These are phyloP conservation scores for Calidris pygmaea DNA, from an alignment of 2,113 vertebrate species.

Conservation along the genomic window DNA sequence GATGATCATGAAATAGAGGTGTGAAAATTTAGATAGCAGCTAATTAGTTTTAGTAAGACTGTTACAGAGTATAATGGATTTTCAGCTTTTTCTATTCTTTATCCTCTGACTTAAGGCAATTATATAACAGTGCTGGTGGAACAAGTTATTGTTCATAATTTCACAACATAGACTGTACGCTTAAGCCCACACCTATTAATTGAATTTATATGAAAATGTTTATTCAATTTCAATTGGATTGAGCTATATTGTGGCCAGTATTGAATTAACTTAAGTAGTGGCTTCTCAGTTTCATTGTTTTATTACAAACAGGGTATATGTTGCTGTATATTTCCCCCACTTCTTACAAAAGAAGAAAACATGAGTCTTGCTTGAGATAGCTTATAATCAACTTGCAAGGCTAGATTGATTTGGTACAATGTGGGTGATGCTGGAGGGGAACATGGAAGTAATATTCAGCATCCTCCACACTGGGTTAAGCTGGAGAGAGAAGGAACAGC, in stretches of 20 bases:
- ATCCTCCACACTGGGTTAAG: background rate
- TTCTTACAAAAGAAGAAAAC: background rate
- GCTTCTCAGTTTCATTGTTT: conserved; percentile 11
- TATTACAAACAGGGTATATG: background rate
- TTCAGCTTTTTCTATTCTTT: conserved; percentile 69
- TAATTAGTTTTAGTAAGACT: conserved; percentile 77
- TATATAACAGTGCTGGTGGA: conserved; percentile 61
- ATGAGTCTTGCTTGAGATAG: background rate
- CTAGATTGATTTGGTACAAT: background rate
- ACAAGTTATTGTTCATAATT: conserved; percentile 72
- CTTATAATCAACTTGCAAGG: background rate
- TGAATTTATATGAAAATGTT: conserved; percentile 73
- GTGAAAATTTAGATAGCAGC: conserved; percentile 78
- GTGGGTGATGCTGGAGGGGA: background rate
- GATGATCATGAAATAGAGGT: conserved; percentile 70
- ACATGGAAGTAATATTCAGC: background rate
- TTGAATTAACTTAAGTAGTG: conserved; percentile 19
- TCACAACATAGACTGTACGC: conserved; percentile 40
- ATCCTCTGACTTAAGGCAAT: conserved; percentile 72
- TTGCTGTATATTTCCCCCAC: background rate
- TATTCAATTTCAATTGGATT: conserved; percentile 66
- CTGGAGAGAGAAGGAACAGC: background rate
- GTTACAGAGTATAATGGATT: conserved; percentile 73
- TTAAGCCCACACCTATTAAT: conserved; percentile 70
- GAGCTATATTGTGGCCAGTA: conserved; percentile 38